Evolutionary conservation across 2,888 invertebrate genomes (phyloP).

Genomic region (Physocephala rufipes): DNA sequence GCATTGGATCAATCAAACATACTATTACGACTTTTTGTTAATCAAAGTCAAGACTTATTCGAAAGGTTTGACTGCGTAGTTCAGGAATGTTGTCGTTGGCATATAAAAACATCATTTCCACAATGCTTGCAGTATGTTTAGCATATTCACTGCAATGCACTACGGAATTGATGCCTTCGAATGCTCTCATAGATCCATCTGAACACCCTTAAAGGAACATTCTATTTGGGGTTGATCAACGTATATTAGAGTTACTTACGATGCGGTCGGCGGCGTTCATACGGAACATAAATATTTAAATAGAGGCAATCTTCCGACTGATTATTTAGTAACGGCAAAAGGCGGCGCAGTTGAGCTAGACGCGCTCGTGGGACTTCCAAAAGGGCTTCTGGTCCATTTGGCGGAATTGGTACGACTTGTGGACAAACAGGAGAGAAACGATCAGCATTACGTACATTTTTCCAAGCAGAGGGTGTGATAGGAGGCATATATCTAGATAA

Average conservation of each 20-base stretch:
- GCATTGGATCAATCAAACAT: too few relatives aligned
- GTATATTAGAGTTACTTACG: conserved; percentile 57
- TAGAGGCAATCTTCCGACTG: conserved; percentile 98
- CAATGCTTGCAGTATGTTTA: conserved; percentile 88
- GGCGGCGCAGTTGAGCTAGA: conserved; percentile 83
- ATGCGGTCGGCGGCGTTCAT: conserved; percentile 63
- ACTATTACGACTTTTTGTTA: too few relatives aligned
- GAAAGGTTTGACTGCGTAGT: too few relatives aligned
- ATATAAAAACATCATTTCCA: conserved; percentile 84
- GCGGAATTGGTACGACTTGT: conserved; percentile 76
- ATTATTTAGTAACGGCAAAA: conserved; percentile 84
- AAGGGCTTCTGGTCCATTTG: conserved; percentile 68
- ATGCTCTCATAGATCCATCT: conserved; percentile 33
- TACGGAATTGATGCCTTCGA: conserved; percentile 85
- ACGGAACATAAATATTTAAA: conserved; percentile 94
- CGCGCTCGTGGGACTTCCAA: conserved; percentile 83
- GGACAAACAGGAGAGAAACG: conserved; percentile 88
- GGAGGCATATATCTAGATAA: conserved; percentile 87
- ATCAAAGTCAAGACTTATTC: too few relatives aligned
- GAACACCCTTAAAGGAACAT: neutral
- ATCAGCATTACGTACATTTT: conserved; percentile 81
- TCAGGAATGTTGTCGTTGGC: conserved; percentile 32
- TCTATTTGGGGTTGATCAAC: neutral
- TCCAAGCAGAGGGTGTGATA: conserved; percentile 90
- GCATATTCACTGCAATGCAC: conserved; percentile 90